Conservation (phyloP, 2,797 vertebrate species). For the Lemur catta region DNA sequence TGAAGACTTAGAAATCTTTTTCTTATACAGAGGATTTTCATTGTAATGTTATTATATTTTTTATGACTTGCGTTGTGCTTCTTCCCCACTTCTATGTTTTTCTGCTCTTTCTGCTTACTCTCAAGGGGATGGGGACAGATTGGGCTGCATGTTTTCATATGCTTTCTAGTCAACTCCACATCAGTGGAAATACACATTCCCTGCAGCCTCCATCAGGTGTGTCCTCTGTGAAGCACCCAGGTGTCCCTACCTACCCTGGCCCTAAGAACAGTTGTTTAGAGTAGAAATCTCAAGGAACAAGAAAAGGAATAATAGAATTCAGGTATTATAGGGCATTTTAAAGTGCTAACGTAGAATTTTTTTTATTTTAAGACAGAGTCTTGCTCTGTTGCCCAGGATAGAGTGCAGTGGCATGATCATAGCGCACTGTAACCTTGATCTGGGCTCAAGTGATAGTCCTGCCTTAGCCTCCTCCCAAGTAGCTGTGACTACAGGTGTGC, state of each 20-base stretch:
- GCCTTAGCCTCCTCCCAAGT: background rate
- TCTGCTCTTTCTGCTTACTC: background rate
- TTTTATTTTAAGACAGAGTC: background rate
- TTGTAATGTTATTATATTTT: constrained; percentile 14
- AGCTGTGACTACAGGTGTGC: background rate
- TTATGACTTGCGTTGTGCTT: background rate
- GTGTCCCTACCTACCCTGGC: background rate
- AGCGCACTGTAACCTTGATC: background rate
- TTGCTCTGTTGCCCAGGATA: background rate
- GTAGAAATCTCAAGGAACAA: background rate
- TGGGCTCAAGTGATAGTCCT: background rate
- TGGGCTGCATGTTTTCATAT: background rate
- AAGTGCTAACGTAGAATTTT: background rate
- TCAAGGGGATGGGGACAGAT: background rate
- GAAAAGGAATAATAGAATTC: background rate
- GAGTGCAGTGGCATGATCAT: background rate
- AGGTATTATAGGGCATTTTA: background rate
- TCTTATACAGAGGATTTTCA: background rate
- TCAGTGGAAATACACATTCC: background rate
- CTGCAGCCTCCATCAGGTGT: background rate
- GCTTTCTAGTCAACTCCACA: background rate
- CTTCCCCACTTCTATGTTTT: background rate
- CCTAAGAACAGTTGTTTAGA: background rate
- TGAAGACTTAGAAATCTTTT: background rate
- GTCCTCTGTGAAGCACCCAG: background rate